These are phyloP conservation scores for Aporophyla lueneburgensis DNA, from an alignment of 2,888 invertebrate genomes.

Conservation along the genomic window DNA sequence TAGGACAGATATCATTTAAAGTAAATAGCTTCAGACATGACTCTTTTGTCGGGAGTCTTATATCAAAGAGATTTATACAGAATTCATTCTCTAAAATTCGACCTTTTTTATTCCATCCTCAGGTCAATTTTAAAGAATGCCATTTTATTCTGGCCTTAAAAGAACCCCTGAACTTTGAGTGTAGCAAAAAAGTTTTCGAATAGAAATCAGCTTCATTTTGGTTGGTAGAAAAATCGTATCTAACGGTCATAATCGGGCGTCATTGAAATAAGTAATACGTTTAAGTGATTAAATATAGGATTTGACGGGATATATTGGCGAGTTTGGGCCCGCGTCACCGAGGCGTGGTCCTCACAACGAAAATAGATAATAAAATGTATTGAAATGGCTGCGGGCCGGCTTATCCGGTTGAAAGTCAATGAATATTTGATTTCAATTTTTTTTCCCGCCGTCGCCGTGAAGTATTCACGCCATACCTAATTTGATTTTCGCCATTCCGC, in stretches of 20 bases:
- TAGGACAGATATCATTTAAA: constrained; percentile 46
- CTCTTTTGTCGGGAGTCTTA: constrained; percentile 37
- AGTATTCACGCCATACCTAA: constrained; percentile 91
- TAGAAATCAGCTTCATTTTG: neutral
- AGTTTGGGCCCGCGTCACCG: constrained; percentile 67
- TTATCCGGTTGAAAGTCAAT: constrained; percentile 91
- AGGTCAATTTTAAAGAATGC: constrained; percentile 57
- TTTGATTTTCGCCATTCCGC: constrained; percentile 90
- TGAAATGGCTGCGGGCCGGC: constrained; percentile 90
- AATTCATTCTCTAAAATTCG: constrained; percentile 61
- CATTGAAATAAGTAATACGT: constrained; percentile 52
- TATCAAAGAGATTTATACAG: constrained; percentile 60
- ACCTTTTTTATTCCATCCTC: constrained; percentile 53
- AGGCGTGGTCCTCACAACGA: constrained; percentile 80
- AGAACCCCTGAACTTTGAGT: constrained; percentile 48
- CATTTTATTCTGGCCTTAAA: constrained; percentile 50
- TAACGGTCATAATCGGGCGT: constrained; percentile 22
- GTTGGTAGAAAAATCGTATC: constrained; percentile 7
- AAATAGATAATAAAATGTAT: constrained; percentile 91
- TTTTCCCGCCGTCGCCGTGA: constrained; percentile 90
- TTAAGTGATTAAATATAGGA: constrained; percentile 59
- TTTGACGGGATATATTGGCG: constrained; percentile 53
- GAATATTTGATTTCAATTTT: constrained; percentile 91
- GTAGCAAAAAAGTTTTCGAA: constrained; percentile 25
- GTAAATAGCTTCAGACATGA: constrained; percentile 37